These are phyloP conservation scores for Calameuta pallipes DNA, from an alignment of 2,888 invertebrate species.

Conservation along the genomic window DNA sequence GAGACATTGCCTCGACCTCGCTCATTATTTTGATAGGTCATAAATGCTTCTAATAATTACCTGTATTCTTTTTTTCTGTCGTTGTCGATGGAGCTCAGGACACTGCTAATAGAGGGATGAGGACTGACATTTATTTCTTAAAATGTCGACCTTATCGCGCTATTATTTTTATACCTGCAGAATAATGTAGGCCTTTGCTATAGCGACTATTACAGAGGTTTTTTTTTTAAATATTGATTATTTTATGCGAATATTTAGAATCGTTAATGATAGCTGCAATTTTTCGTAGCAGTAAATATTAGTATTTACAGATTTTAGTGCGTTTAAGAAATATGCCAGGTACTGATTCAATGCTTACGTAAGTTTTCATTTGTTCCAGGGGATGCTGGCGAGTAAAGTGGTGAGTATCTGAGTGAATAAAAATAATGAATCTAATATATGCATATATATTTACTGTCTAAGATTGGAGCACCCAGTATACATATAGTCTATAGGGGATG, in stretches of 20 bases:
- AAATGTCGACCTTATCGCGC: neutral
- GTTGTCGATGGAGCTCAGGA: neutral
- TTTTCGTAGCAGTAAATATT: neutral
- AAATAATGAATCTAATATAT: neutral
- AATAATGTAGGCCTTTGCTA: neutral
- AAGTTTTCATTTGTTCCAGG: constrained; percentile 4
- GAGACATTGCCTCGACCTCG: constrained; percentile 1
- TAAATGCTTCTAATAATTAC: constrained; percentile 10
- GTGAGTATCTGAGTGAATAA: neutral
- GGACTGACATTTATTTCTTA: neutral
- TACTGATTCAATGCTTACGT: neutral
- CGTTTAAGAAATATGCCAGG: neutral
- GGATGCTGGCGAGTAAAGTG: neutral
- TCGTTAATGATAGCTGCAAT: neutral
- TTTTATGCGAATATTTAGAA: neutral
- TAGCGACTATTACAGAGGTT: too few species aligned
- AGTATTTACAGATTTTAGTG: neutral
- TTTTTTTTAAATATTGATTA: neutral
- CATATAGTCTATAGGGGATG: neutral
- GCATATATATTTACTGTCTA: neutral
- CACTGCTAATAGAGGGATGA: neutral
- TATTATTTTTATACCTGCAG: neutral
- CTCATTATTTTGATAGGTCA: constrained; percentile 9
- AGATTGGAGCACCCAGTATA: neutral
- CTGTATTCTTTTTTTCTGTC: neutral